Evolutionary conservation across 1,140 invertebrate genomes (phyloP), one percentile per base, ranked within the genome.

Genomic region (Scaptodrosophila lebanonensis): DNA sequence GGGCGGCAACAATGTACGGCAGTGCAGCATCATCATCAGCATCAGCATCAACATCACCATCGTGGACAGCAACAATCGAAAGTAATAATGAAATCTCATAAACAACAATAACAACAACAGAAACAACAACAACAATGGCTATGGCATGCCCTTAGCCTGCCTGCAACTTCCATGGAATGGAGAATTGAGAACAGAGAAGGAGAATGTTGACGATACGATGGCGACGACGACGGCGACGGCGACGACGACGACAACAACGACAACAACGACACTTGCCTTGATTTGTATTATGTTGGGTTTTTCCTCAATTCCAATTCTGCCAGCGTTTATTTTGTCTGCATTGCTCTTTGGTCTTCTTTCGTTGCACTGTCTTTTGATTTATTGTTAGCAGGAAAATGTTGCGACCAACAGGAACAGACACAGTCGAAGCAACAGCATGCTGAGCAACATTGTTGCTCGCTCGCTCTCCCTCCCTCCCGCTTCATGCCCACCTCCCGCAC

Each of bases 71-170:
- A 64, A 82, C 73, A 79, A 79, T 79, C 73, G 73, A 77, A 77
- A 77, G 73, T 79, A 82, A 77, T 77, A 79, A 77, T 73, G 75
- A 77, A 77, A 77, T 77, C 67, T 69, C 73, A 77, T 77, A 69
- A 77, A 71, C 66, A 76, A 70, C 60, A 60, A 47, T 29, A 58
- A 32, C 33, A 53, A 27, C 42, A 56, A 20, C 25, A 17, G 15
- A 16, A 3, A 33, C n/a, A n/a, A n/a, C n/a, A n/a, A n/a, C n/a
- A n/a, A n/a, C n/a, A n/a, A n/a, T n/a, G n/a, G n/a, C n/a, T n/a
- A n/a, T n/a, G n/a, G n/a, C n/a, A n/a, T n/a, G n/a, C n/a, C n/a
- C n/a, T n/a, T n/a, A n/a, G n/a, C n/a, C n/a, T n/a, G n/a, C n/a
- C n/a, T n/a, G n/a, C n/a, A n/a, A n/a, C n/a, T n/a, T n/a, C n/a